These are phyloP conservation scores for Acrobasis repandana DNA, from an alignment of 2,888 invertebrate genomes.

Conservation along the genomic window DNA sequence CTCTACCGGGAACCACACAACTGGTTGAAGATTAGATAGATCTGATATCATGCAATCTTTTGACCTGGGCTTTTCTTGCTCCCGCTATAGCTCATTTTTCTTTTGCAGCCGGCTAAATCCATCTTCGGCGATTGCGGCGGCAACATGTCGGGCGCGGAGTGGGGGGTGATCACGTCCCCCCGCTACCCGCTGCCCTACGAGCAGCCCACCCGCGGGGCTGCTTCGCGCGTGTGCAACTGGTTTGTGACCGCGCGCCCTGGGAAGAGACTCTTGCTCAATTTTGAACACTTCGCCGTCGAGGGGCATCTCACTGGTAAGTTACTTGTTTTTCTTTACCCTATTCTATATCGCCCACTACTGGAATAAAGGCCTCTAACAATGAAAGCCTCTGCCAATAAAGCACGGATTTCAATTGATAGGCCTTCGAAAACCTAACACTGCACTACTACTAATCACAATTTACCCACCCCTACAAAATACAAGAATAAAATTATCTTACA, in stretches of 20 bases:
- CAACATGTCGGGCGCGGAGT: conserved; percentile 92
- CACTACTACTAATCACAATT: no score
- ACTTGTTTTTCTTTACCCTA: conserved; percentile 21
- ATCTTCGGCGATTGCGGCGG: conserved; percentile 97
- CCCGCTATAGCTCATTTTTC: not conserved
- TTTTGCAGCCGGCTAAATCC: conserved; percentile 87
- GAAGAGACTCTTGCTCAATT: conserved; percentile 94
- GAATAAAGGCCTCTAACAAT: no score
- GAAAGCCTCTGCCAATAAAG: no score
- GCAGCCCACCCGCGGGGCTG: conserved; percentile 89
- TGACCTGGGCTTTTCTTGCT: no score
- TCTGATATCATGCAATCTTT: no score
- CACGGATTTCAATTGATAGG: no score
- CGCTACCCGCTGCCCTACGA: conserved; percentile 96
- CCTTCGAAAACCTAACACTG: no score
- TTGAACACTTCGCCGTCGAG: conserved; percentile 96
- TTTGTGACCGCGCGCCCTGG: conserved; percentile 93
- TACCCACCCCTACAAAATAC: no score
- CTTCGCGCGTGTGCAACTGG: conserved; percentile 98
- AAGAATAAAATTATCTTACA: no score
- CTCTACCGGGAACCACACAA: no score
- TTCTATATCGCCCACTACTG: no score
- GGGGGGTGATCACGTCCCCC: conserved; percentile 93
- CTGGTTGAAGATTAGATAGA: no score
- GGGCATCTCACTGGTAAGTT: conserved; percentile 92